phyloP scores from a whole-genome alignment of 2,797 vertebrate genomes.

The Dipus sagitta region DNA sequence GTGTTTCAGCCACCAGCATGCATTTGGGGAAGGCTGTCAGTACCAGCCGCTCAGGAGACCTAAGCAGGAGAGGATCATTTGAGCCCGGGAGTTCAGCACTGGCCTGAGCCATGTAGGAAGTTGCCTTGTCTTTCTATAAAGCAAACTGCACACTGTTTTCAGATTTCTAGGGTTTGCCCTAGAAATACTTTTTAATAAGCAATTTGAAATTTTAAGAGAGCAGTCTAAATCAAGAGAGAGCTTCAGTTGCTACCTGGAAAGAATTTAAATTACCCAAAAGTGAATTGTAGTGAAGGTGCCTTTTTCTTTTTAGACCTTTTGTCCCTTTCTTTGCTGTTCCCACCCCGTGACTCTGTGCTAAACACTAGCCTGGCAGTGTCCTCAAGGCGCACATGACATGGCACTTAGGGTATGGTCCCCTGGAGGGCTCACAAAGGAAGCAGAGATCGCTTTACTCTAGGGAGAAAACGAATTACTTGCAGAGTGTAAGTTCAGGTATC shows the following conservation, averaged over 20 bases:
- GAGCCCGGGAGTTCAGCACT: not conserved
- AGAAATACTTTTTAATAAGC: conserved; percentile 40
- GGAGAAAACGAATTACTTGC: conserved; percentile 82
- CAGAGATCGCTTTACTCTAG: conserved; percentile 76
- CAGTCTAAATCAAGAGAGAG: conserved; percentile 19
- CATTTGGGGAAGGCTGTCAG: not conserved
- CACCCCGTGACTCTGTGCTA: conserved; percentile 52
- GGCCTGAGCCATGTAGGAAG: not conserved
- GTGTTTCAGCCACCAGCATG: not conserved
- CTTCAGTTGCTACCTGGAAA: conserved; percentile 15
- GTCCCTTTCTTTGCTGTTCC: conserved; percentile 44
- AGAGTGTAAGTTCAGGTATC: conserved; percentile 74
- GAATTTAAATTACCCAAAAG: conserved; percentile 39
- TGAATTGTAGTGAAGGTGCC: not conserved
- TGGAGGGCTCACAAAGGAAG: conserved; percentile 83
- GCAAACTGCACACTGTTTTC: not conserved
- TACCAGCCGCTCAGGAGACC: not conserved
- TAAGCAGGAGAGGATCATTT: not conserved
- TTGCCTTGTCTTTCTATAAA: not conserved
- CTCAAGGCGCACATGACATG: conserved; percentile 80
- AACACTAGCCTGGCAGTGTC: conserved; percentile 75
- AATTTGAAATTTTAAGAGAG: conserved; percentile 54
- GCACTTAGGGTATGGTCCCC: conserved; percentile 86
- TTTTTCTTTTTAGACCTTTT: conserved; percentile 38
- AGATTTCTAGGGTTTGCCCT: conserved; percentile 14